Percentiles rank a stretch among this genome's conserved stretches.
phyloP scores from a whole-genome alignment of 2,797 vertebrate genomes.

The Margarornis squamiger region DNA sequence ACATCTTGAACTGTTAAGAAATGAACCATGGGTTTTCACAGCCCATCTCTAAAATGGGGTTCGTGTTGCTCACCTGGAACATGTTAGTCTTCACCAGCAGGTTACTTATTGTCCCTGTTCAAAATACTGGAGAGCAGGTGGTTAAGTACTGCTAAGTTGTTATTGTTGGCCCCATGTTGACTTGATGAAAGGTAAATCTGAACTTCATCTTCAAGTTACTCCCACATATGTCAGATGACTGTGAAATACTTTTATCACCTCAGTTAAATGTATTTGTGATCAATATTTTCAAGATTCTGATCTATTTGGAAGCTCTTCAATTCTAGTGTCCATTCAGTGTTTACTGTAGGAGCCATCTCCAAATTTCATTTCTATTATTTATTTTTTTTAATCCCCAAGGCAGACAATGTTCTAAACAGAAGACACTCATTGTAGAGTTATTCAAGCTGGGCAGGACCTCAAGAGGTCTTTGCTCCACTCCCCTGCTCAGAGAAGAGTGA shows the following conservation, averaged over 20 bases:
- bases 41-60: neutral
- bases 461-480: neutral
- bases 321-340: neutral
- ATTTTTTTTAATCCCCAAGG: neutral
- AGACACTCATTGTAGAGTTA: neutral
- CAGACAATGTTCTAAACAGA: neutral
- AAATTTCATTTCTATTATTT: neutral
- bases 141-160: neutral
- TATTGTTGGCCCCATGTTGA: fast-evolving
- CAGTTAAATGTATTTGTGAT: neutral
- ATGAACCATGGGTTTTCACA: neutral
- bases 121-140: neutral
- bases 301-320: neutral
- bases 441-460: neutral
- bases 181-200: neutral
- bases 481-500: neutral
- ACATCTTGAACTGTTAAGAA: neutral
- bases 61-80: neutral
- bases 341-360: neutral
- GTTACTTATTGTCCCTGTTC: neutral
- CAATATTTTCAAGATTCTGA: neutral
- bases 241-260: neutral
- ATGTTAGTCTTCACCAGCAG: neutral
- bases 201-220: neutral
- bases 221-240: fast-evolving